Percentiles rank a stretch among this genome's conserved stretches.
phyloP scores from a whole-genome alignment of 2,797 vertebrate species.

The Platyrinchus mystaceus region DNA sequence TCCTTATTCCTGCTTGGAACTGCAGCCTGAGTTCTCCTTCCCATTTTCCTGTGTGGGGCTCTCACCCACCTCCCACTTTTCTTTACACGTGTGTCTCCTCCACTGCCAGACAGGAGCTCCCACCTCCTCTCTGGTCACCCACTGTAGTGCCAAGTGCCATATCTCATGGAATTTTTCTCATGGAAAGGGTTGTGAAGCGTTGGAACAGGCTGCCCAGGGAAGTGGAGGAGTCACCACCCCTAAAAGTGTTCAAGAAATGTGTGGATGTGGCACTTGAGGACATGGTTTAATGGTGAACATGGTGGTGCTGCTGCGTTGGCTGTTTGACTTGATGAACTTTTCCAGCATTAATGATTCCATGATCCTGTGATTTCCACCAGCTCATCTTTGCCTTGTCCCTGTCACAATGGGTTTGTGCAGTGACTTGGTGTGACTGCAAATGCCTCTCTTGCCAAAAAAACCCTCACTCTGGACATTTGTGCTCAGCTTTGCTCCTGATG shows the following conservation, averaged over 20 bases:
- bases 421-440: neutral
- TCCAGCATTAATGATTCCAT: neutral
- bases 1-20: neutral
- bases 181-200: neutral
- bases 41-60: neutral
- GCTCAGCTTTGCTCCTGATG: neutral
- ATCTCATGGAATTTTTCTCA: neutral
- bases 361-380: rapidly evolving
- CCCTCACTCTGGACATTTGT: neutral
- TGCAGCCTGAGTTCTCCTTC: neutral
- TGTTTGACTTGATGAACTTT: neutral
- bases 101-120: neutral
- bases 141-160: rapidly evolving
- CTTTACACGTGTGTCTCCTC: rapidly evolving
- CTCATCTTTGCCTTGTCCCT: neutral
- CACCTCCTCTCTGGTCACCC: rapidly evolving
- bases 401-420: neutral
- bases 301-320: neutral
- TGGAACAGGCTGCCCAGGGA: neutral
- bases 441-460: neutral
- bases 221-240: neutral
- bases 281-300: rapidly evolving
- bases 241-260: neutral
- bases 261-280: neutral
- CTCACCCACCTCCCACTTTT: neutral